Evolutionary conservation across 2,113 vertebrate species (phyloP).

Genomic region (Emydocephalus ijimae): DNA sequence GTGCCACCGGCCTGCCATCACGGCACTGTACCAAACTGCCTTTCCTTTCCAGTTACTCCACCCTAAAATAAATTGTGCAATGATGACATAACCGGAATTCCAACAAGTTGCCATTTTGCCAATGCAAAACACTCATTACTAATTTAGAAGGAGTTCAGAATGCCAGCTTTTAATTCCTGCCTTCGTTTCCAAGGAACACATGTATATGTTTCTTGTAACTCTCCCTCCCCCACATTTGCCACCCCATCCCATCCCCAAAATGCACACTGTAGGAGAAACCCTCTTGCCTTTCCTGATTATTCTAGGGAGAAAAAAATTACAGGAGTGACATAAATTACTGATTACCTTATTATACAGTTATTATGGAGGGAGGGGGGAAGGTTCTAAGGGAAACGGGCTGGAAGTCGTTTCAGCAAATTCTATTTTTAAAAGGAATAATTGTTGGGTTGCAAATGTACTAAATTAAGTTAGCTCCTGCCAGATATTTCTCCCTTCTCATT

Average conservation of each 20-base stretch:
- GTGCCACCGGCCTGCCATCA: too few species aligned
- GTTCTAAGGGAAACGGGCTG: constrained; percentile 63
- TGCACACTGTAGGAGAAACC: constrained; percentile 26
- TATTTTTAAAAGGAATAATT: constrained; percentile 77
- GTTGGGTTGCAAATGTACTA: constrained; percentile 62
- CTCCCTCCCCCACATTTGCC: background rate
- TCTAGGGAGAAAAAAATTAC: constrained; percentile 54
- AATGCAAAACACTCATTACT: background rate
- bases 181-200: background rate
- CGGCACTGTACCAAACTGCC: too few species aligned
- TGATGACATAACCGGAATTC: constrained; percentile 7
- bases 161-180: constrained; percentile 27
- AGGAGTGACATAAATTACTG: constrained; percentile 73
- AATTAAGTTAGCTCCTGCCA: constrained; percentile 68
- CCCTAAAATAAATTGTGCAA: constrained; percentile 10
- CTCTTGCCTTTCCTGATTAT: constrained; percentile 61
- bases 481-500: constrained; percentile 40
- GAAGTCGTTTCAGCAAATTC: constrained; percentile 74
- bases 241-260: background rate
- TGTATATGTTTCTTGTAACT: background rate
- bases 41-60: background rate
- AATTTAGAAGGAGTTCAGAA: constrained; percentile 37
- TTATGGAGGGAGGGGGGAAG: constrained; percentile 10
- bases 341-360: constrained; percentile 74
- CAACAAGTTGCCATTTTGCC: constrained; percentile 16